phyloP scores from a whole-genome alignment of 2,888 invertebrate genomes.

The Apantesis nais region DNA sequence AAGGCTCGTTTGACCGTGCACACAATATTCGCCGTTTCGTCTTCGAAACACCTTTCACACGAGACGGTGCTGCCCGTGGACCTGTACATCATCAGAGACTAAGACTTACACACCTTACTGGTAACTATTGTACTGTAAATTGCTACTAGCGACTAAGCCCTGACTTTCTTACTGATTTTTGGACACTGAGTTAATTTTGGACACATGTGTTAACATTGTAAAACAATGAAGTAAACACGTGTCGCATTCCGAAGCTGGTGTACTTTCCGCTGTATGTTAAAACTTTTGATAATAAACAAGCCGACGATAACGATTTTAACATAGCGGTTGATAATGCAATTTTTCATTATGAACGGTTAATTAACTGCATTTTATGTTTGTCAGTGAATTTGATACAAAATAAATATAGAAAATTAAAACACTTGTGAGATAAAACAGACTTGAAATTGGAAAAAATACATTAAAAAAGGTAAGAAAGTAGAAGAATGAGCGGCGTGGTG shows the following conservation, averaged over 20 bases:
- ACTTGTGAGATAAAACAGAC: too few relatives aligned
- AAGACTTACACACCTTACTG: slow-evolving; percentile 94
- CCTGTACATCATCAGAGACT: slow-evolving; percentile 96
- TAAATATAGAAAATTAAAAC: too few relatives aligned
- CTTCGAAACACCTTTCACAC: slow-evolving; percentile 97
- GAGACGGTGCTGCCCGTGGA: slow-evolving; percentile 91
- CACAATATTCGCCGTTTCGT: slow-evolving; percentile 96
- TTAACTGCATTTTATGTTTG: too few relatives aligned
- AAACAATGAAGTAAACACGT: background rate
- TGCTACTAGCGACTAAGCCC: background rate
- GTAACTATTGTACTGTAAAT: slow-evolving; percentile 77
- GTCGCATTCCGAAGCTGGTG: background rate
- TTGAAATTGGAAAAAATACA: too few relatives aligned
- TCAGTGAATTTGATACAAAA: too few relatives aligned
- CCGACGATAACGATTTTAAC: too few relatives aligned
- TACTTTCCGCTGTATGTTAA: background rate
- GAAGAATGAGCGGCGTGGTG: too few relatives aligned
- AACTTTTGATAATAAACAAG: too few relatives aligned
- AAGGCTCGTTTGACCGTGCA: slow-evolving; percentile 95
- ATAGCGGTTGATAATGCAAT: too few relatives aligned
- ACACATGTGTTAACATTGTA: background rate
- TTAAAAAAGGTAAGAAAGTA: too few relatives aligned
- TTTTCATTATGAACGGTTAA: too few relatives aligned
- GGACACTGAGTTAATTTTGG: background rate
- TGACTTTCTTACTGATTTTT: background rate